A percentile compares a stretch with the other conserved stretches of the same genome.
Evolutionary conservation across 2,888 invertebrate genomes (phyloP).

Genomic region (Perithous albicinctus): DNA sequence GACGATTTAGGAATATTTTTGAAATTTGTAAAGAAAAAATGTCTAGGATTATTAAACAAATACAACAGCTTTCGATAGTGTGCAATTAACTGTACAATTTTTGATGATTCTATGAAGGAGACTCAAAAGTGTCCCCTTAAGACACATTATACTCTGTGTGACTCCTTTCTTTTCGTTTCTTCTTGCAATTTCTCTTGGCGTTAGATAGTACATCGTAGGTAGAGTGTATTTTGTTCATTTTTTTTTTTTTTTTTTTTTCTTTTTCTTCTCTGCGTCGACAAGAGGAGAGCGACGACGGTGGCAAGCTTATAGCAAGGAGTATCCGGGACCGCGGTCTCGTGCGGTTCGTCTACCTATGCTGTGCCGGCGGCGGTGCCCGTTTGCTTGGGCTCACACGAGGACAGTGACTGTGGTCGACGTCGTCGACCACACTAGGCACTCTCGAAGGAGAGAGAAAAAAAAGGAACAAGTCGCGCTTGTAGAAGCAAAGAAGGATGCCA

Average conservation of each 20-base stretch:
- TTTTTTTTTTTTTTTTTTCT: slow-evolving; percentile 10
- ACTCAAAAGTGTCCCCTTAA: background rate
- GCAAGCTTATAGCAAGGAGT: slow-evolving; percentile 56
- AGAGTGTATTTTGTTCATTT: slow-evolving; percentile 36
- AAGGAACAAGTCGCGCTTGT: slow-evolving; percentile 27
- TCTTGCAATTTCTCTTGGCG: slow-evolving; percentile 23
- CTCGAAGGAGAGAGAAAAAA: background rate
- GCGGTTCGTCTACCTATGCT: slow-evolving; percentile 67
- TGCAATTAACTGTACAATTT: too few species aligned
- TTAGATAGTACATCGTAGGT: background rate
- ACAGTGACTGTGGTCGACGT: slow-evolving; percentile 63
- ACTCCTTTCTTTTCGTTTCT: background rate
- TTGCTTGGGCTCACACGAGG: slow-evolving; percentile 68
- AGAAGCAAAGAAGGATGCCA: slow-evolving; percentile 26
- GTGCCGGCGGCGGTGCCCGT: slow-evolving; percentile 47
- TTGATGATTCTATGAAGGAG: too few species aligned
- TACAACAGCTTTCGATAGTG: too few species aligned
- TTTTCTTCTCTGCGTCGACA: slow-evolving; percentile 59
- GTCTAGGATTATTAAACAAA: too few species aligned
- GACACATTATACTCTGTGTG: background rate
- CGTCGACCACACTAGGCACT: slow-evolving; percentile 32
- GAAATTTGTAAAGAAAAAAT: too few species aligned
- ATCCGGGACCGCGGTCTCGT: slow-evolving; percentile 66
- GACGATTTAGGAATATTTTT: too few species aligned
- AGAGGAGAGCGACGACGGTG: slow-evolving; percentile 28